Percentiles rank a stretch among this genome's conserved stretches.
Evolutionary conservation across 2,888 invertebrate genomes (phyloP).

Genomic region (Osmoderma eremita): DNA sequence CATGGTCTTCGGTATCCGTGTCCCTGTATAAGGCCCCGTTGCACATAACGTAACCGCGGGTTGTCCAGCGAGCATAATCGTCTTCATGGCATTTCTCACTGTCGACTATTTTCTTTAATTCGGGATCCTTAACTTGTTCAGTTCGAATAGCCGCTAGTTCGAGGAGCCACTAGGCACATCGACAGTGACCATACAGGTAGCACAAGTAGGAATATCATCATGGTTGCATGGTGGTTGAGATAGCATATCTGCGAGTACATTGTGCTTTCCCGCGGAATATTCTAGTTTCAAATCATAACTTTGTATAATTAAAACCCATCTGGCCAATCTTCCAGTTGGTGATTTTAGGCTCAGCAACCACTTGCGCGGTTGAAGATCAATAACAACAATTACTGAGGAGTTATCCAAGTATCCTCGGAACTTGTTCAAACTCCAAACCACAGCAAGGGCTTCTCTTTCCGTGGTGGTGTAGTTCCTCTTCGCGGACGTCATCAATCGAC

Average conservation of each 20-base stretch:
- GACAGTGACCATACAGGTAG: too few relatives aligned
- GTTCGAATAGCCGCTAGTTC: constrained; percentile 51
- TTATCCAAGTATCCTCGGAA: constrained; percentile 60
- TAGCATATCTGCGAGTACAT: constrained; percentile 42
- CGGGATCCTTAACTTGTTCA: constrained; percentile 44
- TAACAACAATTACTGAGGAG: constrained; percentile 11
- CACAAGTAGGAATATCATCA: constrained; percentile 40
- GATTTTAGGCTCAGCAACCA: neutral
- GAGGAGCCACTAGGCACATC: too few relatives aligned
- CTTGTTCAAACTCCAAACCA: constrained; percentile 55
- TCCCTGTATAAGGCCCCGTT: constrained; percentile 46
- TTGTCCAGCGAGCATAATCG: constrained; percentile 40
- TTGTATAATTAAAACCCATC: constrained; percentile 1
- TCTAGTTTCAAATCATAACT: neutral
- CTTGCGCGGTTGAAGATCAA: neutral
- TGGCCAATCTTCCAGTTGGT: constrained; percentile 1
- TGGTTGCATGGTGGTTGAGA: constrained; percentile 26
- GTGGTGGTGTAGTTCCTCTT: constrained; percentile 54
- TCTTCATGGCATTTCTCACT: constrained; percentile 27
- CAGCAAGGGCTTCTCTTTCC: constrained; percentile 53
- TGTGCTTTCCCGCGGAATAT: neutral
- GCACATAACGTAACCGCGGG: constrained; percentile 39
- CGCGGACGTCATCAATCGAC: constrained; percentile 43
- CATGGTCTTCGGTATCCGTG: constrained; percentile 40
- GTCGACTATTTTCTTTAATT: constrained; percentile 44